These are phyloP conservation scores for Syngnathus floridae DNA, from an alignment of 2,113 vertebrate genomes.

Conservation along the genomic window DNA sequence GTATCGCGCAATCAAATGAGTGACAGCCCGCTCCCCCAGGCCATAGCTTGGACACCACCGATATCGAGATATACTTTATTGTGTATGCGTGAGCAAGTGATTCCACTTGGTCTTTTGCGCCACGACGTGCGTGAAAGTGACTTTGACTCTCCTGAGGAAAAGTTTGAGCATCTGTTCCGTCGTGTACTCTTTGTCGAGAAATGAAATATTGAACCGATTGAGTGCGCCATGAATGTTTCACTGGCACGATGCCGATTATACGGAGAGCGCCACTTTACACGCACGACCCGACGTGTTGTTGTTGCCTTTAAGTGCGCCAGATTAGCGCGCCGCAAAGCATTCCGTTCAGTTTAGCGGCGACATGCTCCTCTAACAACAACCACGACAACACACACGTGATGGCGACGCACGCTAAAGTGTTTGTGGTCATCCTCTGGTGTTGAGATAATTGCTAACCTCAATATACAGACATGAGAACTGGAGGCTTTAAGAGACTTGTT, in stretches of 20 bases:
- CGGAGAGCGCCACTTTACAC: slow-evolving; percentile 58
- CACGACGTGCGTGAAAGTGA: slow-evolving; percentile 49
- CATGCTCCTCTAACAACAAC: neutral
- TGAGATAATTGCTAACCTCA: neutral
- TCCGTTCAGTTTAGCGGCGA: slow-evolving; percentile 1
- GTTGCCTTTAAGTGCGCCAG: slow-evolving; percentile 43
- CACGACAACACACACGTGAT: neutral
- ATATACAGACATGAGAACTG: neutral
- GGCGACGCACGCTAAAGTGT: neutral
- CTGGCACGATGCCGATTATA: slow-evolving; percentile 65
- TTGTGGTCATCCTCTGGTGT: neutral
- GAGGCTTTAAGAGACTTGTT: neutral
- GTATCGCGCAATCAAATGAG: neutral
- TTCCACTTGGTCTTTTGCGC: slow-evolving; percentile 39
- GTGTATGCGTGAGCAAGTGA: slow-evolving; percentile 16
- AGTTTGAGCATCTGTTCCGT: slow-evolving; percentile 70
- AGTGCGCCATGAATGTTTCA: slow-evolving; percentile 72
- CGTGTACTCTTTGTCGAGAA: slow-evolving; percentile 70
- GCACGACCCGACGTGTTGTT: slow-evolving; percentile 28
- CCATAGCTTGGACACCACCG: neutral
- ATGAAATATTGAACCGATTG: slow-evolving; percentile 72
- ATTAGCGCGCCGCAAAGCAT: slow-evolving; percentile 10
- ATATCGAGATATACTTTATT: neutral
- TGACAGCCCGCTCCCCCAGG: neutral
- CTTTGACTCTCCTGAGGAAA: slow-evolving; percentile 64